Conservation (phyloP, 2,113 vertebrate species). For the Ceyx cyanopectus region DNA sequence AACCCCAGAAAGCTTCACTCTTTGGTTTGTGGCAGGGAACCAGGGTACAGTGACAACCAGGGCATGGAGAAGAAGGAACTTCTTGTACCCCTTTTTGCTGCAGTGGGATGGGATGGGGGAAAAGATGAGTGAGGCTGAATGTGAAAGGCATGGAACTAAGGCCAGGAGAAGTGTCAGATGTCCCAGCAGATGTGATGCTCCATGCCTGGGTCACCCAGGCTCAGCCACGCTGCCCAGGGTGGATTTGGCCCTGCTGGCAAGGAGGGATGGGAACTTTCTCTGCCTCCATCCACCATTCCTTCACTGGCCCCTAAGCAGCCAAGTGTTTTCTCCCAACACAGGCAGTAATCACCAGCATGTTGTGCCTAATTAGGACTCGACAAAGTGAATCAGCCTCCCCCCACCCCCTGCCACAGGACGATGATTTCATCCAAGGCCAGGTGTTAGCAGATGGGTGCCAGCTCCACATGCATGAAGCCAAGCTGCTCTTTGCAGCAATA, state of each 20-base stretch:
- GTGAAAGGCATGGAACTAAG: neutral
- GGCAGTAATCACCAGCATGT: neutral
- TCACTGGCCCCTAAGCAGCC: neutral
- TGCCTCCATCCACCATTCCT: neutral
- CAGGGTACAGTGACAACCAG: neutral
- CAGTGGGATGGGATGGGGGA: neutral
- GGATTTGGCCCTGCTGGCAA: neutral
- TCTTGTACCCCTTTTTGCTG: neutral
- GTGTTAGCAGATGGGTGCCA: conserved; percentile 31
- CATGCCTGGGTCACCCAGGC: neutral
- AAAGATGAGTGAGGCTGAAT: neutral
- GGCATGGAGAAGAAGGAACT: neutral
- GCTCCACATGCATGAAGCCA: neutral
- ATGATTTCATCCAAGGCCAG: conserved; percentile 35
- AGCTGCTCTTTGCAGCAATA: neutral
- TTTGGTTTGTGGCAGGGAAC: neutral
- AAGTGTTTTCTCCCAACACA: neutral
- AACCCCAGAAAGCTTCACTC: neutral
- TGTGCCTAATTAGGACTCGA: neutral
- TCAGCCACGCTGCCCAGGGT: rapidly evolving
- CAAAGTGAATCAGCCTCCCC: neutral
- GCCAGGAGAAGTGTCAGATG: neutral
- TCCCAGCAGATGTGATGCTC: neutral
- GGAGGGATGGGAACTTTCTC: neutral
- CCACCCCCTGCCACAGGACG: neutral